Base-by-base conservation (phyloP, 2,113 vertebrate genomes). In the Chaenogobius annularis region DNA sequence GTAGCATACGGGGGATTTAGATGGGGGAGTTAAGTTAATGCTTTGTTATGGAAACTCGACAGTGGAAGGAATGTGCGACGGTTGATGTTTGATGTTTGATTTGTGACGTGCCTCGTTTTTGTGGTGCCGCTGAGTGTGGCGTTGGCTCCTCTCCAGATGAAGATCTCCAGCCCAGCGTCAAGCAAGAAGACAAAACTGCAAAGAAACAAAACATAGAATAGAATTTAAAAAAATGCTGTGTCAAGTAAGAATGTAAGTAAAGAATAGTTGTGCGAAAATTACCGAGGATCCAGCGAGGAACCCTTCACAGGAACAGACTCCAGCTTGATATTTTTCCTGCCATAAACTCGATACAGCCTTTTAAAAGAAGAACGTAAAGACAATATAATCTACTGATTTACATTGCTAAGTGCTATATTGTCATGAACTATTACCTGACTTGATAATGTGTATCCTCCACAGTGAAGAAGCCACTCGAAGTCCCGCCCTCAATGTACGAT, bases 401-500 rank as follows among this genome's bases (percentile, higher is more conserved):
- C 35, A 62, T 10, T 13, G 12, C 12, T 12, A 46, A 3, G 15
- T 19, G 31, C 26, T 35, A 65, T 1, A 15, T 23, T n/a, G 3
- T 20, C 37, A 65, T 13, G 3, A 23, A 23, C 46, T 22, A 23
- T 46, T 85, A 99, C 98, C 94, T 96, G 85, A 94, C 93, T 76
- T 94, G 0, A 0, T 98, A 98, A 3, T 95, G 89, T 0, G 93
- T 90, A 80, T 99, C 97, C 86, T 99, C 98, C 0, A 99, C 98
- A 0, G 97, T 98, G 86, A 94, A 99, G 90, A 99, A 99, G 23
- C 98, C 98, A 0, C 98, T 99, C 80, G 95, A 90, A 0, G 96
- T 96, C 13, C 98, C 98, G 7, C 98, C 98, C 89, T 99, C 98
- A 0, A 99, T 97, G 90, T 99, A 99, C 68, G 97, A 95, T 72